A percentile compares a stretch with the other conserved stretches of the same genome.
These are phyloP conservation scores for Eucidaris tribuloides DNA, from an alignment of 35 echinoderm and acorn worm species.

Conservation along the genomic window DNA sequence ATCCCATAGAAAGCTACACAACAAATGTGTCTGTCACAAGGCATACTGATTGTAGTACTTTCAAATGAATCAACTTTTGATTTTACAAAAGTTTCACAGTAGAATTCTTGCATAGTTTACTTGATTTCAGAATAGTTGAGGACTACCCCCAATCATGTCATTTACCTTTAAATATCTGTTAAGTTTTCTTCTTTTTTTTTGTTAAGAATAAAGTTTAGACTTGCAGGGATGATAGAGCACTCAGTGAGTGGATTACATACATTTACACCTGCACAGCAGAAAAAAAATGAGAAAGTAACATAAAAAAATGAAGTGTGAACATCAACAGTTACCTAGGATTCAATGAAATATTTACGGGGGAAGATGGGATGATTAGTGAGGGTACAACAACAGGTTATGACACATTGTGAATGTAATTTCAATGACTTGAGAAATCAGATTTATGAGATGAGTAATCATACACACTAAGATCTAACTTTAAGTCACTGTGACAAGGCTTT, in stretches of 20 bases:
- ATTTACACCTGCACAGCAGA: conserved; percentile 28
- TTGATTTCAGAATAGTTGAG: not conserved
- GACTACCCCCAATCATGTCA: too few relatives aligned
- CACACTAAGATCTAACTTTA: too few relatives aligned
- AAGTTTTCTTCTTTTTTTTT: not conserved
- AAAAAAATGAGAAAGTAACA: conserved; percentile 18
- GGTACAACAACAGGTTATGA: not conserved
- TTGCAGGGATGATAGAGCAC: conserved; percentile 42
- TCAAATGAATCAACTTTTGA: not conserved
- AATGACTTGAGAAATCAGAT: too few relatives aligned
- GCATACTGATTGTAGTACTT: not conserved
- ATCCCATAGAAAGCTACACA: too few relatives aligned
- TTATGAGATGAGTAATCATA: not conserved
- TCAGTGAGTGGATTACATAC: conserved; percentile 10
- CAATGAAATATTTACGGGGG: too few relatives aligned
- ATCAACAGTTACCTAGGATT: too few relatives aligned
- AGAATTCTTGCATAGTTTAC: not conserved
- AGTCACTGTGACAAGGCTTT: too few relatives aligned
- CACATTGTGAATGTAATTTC: not conserved
- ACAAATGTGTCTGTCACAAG: not conserved
- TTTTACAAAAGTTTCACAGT: not conserved
- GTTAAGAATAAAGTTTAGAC: conserved; percentile 30
- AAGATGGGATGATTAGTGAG: not conserved
- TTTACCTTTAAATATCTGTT: too few relatives aligned
- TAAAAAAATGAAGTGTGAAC: not conserved